These are phyloP conservation scores for Chamaetylas fuelleborni DNA, from an alignment of 2,113 vertebrate genomes.

Conservation along the genomic window DNA sequence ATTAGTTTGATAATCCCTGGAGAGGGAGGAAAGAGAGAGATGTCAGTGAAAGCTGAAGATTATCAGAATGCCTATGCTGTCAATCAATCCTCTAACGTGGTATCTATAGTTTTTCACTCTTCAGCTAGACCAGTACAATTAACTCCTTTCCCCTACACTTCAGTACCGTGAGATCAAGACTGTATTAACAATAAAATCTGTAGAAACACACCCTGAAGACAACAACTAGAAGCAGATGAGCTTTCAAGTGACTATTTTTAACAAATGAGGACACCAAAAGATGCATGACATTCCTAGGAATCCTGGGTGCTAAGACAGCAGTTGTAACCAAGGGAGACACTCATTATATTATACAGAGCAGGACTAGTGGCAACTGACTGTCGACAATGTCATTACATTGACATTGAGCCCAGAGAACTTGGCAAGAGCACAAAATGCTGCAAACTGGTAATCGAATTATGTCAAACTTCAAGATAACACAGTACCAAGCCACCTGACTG, in stretches of 20 bases:
- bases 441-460: not conserved
- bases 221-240: not conserved
- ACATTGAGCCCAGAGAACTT: not conserved
- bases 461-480: not conserved
- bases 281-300: not conserved
- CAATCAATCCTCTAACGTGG: not conserved
- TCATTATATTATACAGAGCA: not conserved
- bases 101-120: not conserved
- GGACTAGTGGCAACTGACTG: not conserved
- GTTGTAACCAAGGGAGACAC: not conserved
- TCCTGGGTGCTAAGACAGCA: not conserved
- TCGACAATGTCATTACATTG: not conserved
- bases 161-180: not conserved
- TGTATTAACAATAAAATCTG: not conserved
- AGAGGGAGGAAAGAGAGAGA: not conserved
- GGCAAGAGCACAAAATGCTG: not conserved
- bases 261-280: not conserved
- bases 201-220: not conserved
- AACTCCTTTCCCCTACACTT: not conserved
- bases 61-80: slow-evolving; percentile 1
- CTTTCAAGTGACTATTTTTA: not conserved
- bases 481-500: not conserved
- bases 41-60: not conserved
- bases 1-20: not conserved
- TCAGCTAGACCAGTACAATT: not conserved